Conservation (phyloP, 2,797 vertebrate species). For the Sarcophilus harrisii region DNA sequence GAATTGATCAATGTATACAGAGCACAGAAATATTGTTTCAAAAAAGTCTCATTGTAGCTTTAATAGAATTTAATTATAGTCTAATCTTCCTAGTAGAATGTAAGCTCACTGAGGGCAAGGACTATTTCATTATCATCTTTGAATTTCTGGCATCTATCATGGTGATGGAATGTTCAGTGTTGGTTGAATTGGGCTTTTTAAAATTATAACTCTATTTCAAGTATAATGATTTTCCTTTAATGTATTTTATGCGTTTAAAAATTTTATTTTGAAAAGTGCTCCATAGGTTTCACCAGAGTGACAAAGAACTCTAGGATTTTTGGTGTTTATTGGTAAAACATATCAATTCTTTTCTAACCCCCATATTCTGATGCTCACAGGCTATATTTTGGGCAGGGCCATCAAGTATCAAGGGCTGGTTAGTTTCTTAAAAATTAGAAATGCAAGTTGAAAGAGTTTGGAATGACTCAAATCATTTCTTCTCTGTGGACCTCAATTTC, state of each 20-base stretch:
- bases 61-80: neutral
- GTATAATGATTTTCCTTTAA: neutral
- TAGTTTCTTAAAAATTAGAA: neutral
- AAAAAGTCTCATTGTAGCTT: neutral
- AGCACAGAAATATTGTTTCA: neutral
- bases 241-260: neutral
- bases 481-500: neutral
- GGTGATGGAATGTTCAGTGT: neutral
- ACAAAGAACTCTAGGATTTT: neutral
- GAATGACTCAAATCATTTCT: neutral
- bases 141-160: neutral
- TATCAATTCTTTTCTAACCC: neutral
- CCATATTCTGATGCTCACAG: neutral
- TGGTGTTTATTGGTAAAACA: neutral
- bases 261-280: neutral
- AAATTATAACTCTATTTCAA: neutral
- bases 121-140: neutral
- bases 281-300: neutral
- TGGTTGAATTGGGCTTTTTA: neutral
- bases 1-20: constrained; percentile 32
- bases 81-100: neutral
- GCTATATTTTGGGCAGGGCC: neutral
- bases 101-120: neutral
- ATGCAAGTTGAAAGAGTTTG: neutral
- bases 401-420: neutral